Percentiles rank a stretch among this genome's conserved stretches.
Conservation (phyloP, 2,113 vertebrate species). For the Gorsachius goisagi region DNA sequence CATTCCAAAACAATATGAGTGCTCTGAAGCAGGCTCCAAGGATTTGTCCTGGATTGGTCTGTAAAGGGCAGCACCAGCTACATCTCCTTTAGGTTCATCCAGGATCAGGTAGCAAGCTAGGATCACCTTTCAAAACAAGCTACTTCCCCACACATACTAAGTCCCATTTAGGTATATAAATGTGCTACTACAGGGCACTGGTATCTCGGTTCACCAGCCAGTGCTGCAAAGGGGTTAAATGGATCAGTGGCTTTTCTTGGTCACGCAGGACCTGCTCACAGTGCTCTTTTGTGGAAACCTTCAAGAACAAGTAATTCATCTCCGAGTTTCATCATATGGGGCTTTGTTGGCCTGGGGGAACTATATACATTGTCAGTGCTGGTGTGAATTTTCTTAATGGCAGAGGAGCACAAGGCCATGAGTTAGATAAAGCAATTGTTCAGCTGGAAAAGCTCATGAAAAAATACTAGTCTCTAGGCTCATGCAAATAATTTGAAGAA, state of each 20-base stretch:
- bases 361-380: not conserved
- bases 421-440: constrained; percentile 1
- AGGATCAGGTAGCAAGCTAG: not conserved
- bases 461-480: not conserved
- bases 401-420: not conserved
- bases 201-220: not conserved
- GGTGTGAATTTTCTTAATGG: constrained; percentile 1
- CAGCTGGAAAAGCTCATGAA: not conserved
- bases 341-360: not conserved
- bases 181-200: not conserved
- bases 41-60: not conserved
- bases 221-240: not conserved
- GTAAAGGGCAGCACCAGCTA: not conserved
- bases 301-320: not conserved
- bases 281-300: not conserved
- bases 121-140: not conserved
- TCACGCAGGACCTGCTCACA: not conserved
- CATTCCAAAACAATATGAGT: not conserved
- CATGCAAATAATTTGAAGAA: constrained; percentile 28
- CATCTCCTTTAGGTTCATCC: not conserved
- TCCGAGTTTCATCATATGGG: not conserved
- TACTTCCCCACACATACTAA: not conserved
- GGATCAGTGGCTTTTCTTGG: not conserved
- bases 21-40: not conserved
- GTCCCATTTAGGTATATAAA: not conserved